Conservation (phyloP, 64 coral and sea anemone species). For the Catalaphyllia jardinei region DNA sequence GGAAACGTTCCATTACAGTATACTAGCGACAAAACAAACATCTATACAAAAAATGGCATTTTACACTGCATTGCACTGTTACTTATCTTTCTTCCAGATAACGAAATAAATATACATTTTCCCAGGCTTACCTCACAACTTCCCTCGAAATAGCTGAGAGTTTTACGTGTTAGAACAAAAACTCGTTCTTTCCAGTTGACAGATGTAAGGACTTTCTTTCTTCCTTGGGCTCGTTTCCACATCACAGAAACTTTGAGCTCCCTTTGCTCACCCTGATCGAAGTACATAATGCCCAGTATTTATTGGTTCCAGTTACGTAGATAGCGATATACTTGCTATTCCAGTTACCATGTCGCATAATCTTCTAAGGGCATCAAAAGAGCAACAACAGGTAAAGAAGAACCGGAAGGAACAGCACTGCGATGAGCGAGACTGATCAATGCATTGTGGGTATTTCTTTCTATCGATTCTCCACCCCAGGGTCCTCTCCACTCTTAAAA, state of each 20-base stretch:
- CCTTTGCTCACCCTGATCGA: conserved; percentile 76
- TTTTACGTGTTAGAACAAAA: conserved; percentile 94
- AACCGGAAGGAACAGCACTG: too few relatives aligned
- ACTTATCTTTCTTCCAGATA: background rate
- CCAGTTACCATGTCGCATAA: too few relatives aligned
- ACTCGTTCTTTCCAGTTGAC: conserved; percentile 95
- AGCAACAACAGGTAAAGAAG: too few relatives aligned
- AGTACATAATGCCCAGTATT: conserved; percentile 73
- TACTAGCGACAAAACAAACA: background rate
- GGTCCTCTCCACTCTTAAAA: too few relatives aligned
- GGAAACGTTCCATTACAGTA: too few relatives aligned
- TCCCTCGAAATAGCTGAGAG: conserved; percentile 87
- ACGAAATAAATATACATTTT: background rate
- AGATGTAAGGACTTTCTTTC: conserved; percentile 85
- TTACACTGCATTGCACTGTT: background rate
- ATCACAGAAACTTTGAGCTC: conserved; percentile 79
- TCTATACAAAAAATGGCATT: background rate
- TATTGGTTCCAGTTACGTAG: background rate
- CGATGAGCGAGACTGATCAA: too few relatives aligned
- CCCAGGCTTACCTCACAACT: conserved; percentile 68
- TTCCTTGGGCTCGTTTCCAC: conserved; percentile 92
- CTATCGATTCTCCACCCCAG: too few relatives aligned
- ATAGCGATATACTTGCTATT: background rate
- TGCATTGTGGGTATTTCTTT: too few relatives aligned
- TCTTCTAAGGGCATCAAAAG: too few relatives aligned